phyloP scores from a whole-genome alignment of 2,888 invertebrate genomes.

The Tholera decimalis region DNA sequence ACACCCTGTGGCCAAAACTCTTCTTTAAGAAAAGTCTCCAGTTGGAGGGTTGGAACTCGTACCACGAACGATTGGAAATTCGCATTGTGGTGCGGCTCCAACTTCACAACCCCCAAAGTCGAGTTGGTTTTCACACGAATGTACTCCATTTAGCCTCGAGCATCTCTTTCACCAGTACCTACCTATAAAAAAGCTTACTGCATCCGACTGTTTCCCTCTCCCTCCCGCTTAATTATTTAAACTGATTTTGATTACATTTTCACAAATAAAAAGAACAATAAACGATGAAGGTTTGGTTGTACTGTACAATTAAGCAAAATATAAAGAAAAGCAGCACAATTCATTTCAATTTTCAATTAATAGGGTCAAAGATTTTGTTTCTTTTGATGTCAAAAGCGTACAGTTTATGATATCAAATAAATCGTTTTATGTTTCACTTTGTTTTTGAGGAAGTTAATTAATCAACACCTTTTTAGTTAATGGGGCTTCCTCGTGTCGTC shows the following conservation, averaged over 20 bases:
- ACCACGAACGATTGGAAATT: too few species aligned
- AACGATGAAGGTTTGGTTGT: too few species aligned
- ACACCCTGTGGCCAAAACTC: too few species aligned
- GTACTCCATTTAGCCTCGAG: too few species aligned
- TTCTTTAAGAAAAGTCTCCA: too few species aligned
- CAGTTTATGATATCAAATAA: slow-evolving; percentile 1
- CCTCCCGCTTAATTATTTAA: neutral
- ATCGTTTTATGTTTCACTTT: slow-evolving; percentile 27
- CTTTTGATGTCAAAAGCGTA: neutral
- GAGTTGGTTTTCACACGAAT: too few species aligned
- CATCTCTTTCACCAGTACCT: too few species aligned
- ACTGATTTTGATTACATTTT: neutral
- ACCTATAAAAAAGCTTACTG: too few species aligned
- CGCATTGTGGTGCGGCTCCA: too few species aligned
- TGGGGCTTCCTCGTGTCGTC: slow-evolving; percentile 2
- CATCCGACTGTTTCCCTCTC: neutral
- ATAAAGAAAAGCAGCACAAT: neutral
- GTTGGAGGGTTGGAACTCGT: too few species aligned
- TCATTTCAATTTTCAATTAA: neutral
- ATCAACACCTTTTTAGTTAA: slow-evolving; percentile 22
- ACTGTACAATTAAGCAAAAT: neutral
- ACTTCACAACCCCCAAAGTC: too few species aligned
- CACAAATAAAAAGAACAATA: neutral
- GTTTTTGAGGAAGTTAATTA: slow-evolving; percentile 16
- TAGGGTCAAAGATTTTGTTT: slow-evolving; percentile 20